These are phyloP conservation scores for Cossypha heuglini DNA, from an alignment of 2,797 vertebrate genomes.

Conservation along the genomic window DNA sequence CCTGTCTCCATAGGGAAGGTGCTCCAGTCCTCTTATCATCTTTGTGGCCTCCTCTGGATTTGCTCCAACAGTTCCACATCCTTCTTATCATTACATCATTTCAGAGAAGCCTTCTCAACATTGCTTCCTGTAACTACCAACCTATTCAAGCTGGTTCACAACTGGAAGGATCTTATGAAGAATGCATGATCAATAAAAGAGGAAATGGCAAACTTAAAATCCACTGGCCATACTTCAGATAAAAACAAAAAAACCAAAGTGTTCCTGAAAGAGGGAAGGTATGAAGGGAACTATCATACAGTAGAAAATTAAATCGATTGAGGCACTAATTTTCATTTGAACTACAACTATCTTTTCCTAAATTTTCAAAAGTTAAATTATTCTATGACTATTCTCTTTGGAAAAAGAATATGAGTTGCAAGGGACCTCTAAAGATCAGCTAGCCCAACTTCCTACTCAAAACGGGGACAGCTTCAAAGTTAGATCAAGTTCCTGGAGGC, in stretches of 20 bases:
- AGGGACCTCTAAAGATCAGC: neutral
- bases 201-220: neutral
- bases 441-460: neutral
- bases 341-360: neutral
- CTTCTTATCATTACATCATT: neutral
- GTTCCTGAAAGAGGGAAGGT: neutral
- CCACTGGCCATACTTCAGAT: neutral
- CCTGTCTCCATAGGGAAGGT: neutral
- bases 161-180: neutral
- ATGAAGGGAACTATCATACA: neutral
- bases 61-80: neutral
- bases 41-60: neutral
- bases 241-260: neutral
- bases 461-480: neutral
- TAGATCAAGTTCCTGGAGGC: neutral
- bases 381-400: neutral
- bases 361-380: neutral
- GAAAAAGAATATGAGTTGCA: neutral
- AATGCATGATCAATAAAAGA: neutral
- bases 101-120: neutral
- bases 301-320: neutral
- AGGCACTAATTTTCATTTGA: neutral
- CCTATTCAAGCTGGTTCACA: neutral
- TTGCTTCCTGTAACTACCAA: neutral
- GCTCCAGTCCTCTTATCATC: neutral